Evolutionary conservation across 2,888 invertebrate species (phyloP).

Genomic region (Diarsia dahlii): DNA sequence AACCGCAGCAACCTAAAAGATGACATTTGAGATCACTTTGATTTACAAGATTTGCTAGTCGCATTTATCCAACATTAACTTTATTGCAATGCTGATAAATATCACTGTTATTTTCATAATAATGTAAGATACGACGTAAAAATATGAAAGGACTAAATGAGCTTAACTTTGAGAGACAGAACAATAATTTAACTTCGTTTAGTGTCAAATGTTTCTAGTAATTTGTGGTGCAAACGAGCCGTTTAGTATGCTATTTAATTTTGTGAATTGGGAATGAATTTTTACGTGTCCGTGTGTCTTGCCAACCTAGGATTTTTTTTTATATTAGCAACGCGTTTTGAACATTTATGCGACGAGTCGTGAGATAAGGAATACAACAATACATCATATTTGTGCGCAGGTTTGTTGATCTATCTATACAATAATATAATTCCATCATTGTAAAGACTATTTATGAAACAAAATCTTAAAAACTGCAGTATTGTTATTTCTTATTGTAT

Average conservation of each 20-base stretch:
- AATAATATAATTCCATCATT: too few relatives aligned
- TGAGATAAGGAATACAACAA: background rate
- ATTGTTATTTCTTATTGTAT: background rate
- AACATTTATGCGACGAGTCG: background rate
- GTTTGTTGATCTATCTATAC: background rate
- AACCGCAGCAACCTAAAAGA: too few relatives aligned
- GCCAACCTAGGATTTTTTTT: conserved; percentile 11
- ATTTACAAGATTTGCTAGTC: too few relatives aligned
- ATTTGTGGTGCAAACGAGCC: conserved; percentile 6
- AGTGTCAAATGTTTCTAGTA: background rate
- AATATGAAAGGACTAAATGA: too few relatives aligned
- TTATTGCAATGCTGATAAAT: too few relatives aligned
- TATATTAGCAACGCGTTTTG: background rate
- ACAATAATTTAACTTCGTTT: background rate
- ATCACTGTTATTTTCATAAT: too few relatives aligned
- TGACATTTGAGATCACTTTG: too few relatives aligned
- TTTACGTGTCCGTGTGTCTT: conserved; percentile 34
- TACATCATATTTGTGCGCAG: background rate
- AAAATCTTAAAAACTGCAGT: background rate
- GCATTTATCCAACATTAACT: too few relatives aligned
- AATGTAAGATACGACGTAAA: too few relatives aligned
- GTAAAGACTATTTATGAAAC: background rate
- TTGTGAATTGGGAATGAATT: conserved; percentile 44
- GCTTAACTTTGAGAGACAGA: too few relatives aligned
- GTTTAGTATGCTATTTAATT: conserved; percentile 29